Conservation (phyloP, 2,797 vertebrate genomes). For the Microctenopoma steveboyesi region DNA sequence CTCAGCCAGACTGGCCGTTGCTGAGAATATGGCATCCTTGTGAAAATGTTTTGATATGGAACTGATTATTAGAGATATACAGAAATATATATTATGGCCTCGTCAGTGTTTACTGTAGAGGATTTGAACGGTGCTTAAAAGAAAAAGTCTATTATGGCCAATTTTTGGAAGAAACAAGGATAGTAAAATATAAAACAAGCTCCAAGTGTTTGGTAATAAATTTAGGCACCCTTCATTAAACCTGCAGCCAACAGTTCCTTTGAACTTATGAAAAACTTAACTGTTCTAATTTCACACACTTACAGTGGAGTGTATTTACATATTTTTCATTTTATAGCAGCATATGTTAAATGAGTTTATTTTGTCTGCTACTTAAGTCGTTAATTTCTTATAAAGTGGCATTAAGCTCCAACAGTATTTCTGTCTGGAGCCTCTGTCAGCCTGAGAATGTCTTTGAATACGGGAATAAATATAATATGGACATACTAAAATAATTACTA, state of each 20-base stretch:
- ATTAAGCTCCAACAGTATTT: background rate
- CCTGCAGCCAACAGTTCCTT: background rate
- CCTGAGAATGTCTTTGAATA: slow-evolving; percentile 3
- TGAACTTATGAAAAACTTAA: background rate
- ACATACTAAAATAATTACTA: slow-evolving; percentile 8
- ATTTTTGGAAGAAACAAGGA: background rate
- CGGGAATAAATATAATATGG: background rate
- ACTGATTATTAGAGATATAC: slow-evolving; percentile 9
- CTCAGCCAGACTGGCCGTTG: background rate
- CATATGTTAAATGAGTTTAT: background rate
- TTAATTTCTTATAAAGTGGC: background rate
- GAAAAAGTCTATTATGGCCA: background rate
- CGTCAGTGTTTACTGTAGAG: background rate
- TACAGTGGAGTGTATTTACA: background rate
- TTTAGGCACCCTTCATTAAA: background rate
- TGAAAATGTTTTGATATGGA: slow-evolving; percentile 6
- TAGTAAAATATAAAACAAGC: background rate
- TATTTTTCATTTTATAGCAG: background rate
- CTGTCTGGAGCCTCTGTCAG: background rate
- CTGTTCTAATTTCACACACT: background rate
- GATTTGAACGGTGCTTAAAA: background rate
- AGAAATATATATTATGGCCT: background rate
- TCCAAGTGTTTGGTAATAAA: background rate
- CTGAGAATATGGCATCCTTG: slow-evolving; percentile 14
- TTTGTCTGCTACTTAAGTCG: background rate